These are phyloP conservation scores for Oceanites oceanicus DNA, from an alignment of 2,113 vertebrate genomes.

Conservation along the genomic window DNA sequence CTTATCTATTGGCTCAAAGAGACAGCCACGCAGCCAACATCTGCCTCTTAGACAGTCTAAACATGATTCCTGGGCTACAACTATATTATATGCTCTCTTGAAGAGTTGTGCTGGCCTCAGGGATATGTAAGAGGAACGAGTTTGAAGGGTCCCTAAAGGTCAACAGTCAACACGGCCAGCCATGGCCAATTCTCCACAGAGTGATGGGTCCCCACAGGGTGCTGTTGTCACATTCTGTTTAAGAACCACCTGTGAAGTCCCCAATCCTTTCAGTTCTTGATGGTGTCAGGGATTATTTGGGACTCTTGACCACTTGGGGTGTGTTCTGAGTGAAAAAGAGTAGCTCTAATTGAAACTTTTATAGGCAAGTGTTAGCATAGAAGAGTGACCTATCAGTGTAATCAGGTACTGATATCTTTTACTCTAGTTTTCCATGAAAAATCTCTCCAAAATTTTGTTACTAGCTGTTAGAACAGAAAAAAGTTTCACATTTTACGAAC, in stretches of 20 bases:
- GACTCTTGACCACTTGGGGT: not conserved
- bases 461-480: not conserved
- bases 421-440: not conserved
- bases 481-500: not conserved
- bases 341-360: not conserved
- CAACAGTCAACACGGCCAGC: not conserved
- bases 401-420: not conserved
- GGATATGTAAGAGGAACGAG: not conserved
- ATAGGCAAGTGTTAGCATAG: not conserved
- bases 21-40: fast-evolving
- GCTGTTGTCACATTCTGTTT: not conserved
- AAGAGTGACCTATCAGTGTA: not conserved
- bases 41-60: not conserved
- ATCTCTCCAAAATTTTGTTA: not conserved
- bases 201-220: not conserved
- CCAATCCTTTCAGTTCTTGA: not conserved
- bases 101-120: not conserved
- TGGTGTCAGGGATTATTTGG: not conserved
- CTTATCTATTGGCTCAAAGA: not conserved
- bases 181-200: not conserved
- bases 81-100: not conserved
- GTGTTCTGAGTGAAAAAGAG: not conserved
- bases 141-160: not conserved
- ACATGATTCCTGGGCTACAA: not conserved
- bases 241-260: not conserved